phyloP scores from a whole-genome alignment of 2,888 invertebrate genomes.

The Cryptosula pallasiana region DNA sequence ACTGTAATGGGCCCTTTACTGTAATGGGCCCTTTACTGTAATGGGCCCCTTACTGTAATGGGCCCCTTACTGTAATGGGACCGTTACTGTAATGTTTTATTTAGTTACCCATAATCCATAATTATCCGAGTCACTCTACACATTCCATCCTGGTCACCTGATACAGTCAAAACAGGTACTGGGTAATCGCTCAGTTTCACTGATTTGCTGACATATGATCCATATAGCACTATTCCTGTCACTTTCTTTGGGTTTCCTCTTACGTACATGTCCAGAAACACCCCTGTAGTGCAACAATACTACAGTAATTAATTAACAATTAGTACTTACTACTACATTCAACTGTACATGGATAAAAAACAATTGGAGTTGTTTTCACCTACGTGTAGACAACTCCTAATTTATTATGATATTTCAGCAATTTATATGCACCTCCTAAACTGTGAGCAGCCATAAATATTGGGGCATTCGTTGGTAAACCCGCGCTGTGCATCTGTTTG shows the following conservation, averaged over 20 bases:
- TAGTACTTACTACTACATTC: too few relatives aligned
- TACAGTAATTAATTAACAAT: too few relatives aligned
- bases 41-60: background rate
- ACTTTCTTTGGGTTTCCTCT: slow-evolving; percentile 28
- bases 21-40: too few relatives aligned
- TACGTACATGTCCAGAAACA: slow-evolving; percentile 33
- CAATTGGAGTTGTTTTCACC: too few relatives aligned
- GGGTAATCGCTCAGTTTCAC: slow-evolving; percentile 33
- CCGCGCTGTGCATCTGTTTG: slow-evolving; percentile 29
- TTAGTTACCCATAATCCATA: slow-evolving; percentile 31
- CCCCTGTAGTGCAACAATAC: too few relatives aligned
- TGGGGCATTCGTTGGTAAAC: slow-evolving; percentile 32
- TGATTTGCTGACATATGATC: slow-evolving; percentile 33
- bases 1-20: too few relatives aligned
- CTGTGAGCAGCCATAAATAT: slow-evolving; percentile 39
- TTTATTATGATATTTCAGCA: too few relatives aligned
- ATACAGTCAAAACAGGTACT: slow-evolving; percentile 36
- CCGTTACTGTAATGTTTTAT: background rate
- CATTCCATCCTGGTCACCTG: slow-evolving; percentile 40
- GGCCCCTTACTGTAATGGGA: background rate
- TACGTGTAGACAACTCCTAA: too few relatives aligned
- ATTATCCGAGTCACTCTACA: slow-evolving; percentile 36
- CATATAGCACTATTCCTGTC: slow-evolving; percentile 35
- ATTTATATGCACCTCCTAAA: slow-evolving; percentile 40
- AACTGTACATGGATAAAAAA: too few relatives aligned